Conservation (phyloP, 2,113 vertebrate species). For the Percina caprodes region DNA sequence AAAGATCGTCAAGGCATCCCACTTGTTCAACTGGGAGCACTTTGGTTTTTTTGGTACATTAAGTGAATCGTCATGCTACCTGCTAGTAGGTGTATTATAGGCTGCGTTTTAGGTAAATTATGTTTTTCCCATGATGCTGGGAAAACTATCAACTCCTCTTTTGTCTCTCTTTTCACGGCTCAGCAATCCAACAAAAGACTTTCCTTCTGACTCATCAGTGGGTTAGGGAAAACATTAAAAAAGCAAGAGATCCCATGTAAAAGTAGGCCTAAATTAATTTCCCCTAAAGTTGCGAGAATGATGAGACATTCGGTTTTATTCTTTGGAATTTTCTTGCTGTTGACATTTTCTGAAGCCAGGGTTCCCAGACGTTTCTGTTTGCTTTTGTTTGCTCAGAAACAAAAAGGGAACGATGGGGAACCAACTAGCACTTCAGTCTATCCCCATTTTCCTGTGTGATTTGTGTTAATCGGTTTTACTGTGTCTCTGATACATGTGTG, state of each 20-base stretch:
- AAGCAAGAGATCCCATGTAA: not conserved
- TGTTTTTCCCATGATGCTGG: conserved; percentile 1
- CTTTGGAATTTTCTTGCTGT: conserved; percentile 17
- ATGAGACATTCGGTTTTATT: conserved; percentile 27
- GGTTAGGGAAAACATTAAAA: conserved; percentile 13
- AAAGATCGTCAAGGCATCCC: conserved; percentile 5
- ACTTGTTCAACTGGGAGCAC: conserved; percentile 40
- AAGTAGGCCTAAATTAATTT: conserved; percentile 28
- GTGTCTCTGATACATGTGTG: conserved; percentile 48
- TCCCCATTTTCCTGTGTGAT: conserved; percentile 53
- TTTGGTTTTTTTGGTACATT: conserved; percentile 22
- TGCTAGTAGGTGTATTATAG: not conserved
- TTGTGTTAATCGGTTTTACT: conserved; percentile 58
- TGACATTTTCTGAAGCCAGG: conserved; percentile 24
- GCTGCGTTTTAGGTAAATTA: conserved; percentile 16
- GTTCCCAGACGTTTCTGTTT: conserved; percentile 37
- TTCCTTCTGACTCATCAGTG: conserved; percentile 3
- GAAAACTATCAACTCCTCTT: not conserved
- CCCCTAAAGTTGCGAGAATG: not conserved
- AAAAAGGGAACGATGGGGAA: conserved; percentile 31
- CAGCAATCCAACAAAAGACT: conserved; percentile 22
- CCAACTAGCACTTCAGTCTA: conserved; percentile 20
- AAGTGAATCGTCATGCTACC: not conserved
- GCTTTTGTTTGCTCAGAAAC: conserved; percentile 48
- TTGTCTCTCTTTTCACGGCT: not conserved